Conservation (phyloP, 2,888 invertebrate genomes). For the Synergus itoensis region DNA sequence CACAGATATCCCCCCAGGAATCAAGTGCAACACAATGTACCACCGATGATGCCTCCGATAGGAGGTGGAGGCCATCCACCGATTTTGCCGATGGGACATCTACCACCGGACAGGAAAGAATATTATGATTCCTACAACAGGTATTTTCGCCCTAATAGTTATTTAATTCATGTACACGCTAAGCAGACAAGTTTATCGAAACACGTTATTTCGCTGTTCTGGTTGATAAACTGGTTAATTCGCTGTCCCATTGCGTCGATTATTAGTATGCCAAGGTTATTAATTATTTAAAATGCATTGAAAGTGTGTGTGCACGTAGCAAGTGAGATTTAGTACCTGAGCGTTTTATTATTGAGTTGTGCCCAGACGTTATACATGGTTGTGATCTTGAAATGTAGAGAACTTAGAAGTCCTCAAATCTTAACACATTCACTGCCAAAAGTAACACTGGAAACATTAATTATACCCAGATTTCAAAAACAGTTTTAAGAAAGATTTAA, state of each 20-base stretch:
- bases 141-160: constrained; percentile 78
- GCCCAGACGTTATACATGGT: constrained; percentile 7
- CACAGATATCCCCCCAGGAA: constrained; percentile 71
- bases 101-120: constrained; percentile 77
- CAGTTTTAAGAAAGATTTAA: neutral
- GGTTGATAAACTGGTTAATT: constrained; percentile 41
- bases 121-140: constrained; percentile 79
- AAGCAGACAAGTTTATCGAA: constrained; percentile 56
- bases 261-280: constrained; percentile 42
- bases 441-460: neutral
- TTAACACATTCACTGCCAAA: constrained; percentile 16
- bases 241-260: constrained; percentile 41
- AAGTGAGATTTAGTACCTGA: constrained; percentile 26
- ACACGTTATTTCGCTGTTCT: constrained; percentile 55
- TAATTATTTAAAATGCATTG: constrained; percentile 11
- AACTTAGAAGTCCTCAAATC: neutral
- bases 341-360: constrained; percentile 29
- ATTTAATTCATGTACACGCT: constrained; percentile 74
- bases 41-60: constrained; percentile 68
- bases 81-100: constrained; percentile 73
- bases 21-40: constrained; percentile 70
- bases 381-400: constrained; percentile 25
- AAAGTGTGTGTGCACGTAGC: constrained; percentile 33
- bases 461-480: neutral
- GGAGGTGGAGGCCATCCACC: constrained; percentile 70